Base-by-base conservation (phyloP, 2,797 vertebrate species). In the Muraenolepis orangiensis region DNA sequence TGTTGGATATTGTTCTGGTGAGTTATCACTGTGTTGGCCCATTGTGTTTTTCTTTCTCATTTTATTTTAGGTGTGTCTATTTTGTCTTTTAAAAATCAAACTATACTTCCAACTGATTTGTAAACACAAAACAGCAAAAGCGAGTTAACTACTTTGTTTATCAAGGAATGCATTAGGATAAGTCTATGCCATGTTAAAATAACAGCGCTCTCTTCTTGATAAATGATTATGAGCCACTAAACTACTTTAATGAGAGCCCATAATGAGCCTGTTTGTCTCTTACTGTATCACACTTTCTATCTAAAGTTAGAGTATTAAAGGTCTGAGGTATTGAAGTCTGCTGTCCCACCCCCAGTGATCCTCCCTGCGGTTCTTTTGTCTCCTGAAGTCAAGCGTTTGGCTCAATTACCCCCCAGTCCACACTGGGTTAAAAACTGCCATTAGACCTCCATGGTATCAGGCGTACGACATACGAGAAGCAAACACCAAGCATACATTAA, bases 1-100 rank as follows among this genome's bases (percentile, higher is more conserved):
- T n/a, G 70, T 99, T 99, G 92, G 96, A 96, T 42, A 87, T 98
- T 78, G 97, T 98, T 91, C 88, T 99, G 97, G 97, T 99, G 76
- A 97, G 97, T 90, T 66, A 1, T 31, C 57, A 23, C 6, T 31
- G 40, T 30, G 28, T 42, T 57, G n/a, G 51, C 42, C n/a, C 26
- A 28, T 6, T 26, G 11, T 72, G 30, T 16, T 10, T 72, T 6
- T 46, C 34, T 61, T 61, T 61, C 67, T 66, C 46, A 30, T 34
- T 34, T 34, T 34, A 34, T 7, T n/a, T n/a, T n/a, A n/a, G n/a
- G n/a, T n/a, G n/a, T n/a, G 23, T 57, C 51, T n/a, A 57, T 57
- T 57, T 57, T n/a, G 51, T 57, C 20, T 10, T n/a, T 18, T 16
- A 46, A 40, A 2, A n/a, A 46, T 46, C 16, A 18, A 20, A 20